These are phyloP conservation scores for Acropora yongei DNA, from an alignment of 64 coral and sea anemone genomes.

Conservation along the genomic window DNA sequence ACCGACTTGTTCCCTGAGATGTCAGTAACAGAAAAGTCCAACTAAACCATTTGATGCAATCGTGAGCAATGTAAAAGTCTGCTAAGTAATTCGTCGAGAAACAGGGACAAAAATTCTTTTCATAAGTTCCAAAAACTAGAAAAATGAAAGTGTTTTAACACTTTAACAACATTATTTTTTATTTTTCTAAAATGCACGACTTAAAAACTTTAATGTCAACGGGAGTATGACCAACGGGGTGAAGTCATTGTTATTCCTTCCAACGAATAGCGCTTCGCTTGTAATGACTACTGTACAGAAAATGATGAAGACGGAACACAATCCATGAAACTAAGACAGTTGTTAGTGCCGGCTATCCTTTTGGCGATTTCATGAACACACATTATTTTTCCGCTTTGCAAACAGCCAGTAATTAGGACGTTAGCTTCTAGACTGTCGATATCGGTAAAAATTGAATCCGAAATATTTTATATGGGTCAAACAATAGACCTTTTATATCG, in stretches of 20 bases:
- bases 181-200: too few relatives aligned
- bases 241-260: not conserved
- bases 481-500: slow-evolving; percentile 2
- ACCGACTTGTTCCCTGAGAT: not conserved
- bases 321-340: not conserved
- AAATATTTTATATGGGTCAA: not conserved
- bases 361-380: not conserved
- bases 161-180: too few relatives aligned
- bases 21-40: not conserved
- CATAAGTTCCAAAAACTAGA: not conserved
- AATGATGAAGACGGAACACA: not conserved
- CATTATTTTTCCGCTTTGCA: not conserved
- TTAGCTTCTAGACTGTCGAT: not conserved
- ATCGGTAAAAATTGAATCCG: not conserved
- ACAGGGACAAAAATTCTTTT: not conserved
- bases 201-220: not conserved
- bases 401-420: not conserved
- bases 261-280: not conserved
- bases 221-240: not conserved
- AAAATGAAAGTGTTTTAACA: not conserved
- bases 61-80: not conserved
- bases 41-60: not conserved
- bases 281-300: too few relatives aligned
- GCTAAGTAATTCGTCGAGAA: not conserved
- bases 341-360: not conserved